Evolutionary conservation across 2,888 invertebrate species (phyloP), one percentile per base, ranked within the genome.

Genomic region (Chrysopilus asiliformis): DNA sequence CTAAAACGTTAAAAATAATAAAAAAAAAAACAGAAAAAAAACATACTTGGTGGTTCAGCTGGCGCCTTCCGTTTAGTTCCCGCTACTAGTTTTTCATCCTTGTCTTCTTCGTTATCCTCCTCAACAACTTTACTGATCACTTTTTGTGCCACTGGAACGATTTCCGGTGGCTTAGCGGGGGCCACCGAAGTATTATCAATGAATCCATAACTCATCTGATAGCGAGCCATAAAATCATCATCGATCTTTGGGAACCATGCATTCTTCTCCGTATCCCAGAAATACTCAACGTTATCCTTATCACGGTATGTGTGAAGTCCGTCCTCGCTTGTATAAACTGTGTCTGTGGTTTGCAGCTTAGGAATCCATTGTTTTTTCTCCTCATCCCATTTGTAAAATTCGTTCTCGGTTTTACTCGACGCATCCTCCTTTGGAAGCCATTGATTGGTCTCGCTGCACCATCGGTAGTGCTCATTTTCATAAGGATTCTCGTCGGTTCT

Each of bases 211-310:
- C 72, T 89, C 76, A 95, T 82, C 65, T 97, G 94, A 67, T 98
- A 98, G 38, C 73, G 72, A 1, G 95, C 97, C 67, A 97, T 74
- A 55, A 97, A 97, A 50, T 97, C 90, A 52, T 93, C 93, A 66
- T 94, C 90, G 43, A 97, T 76, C 72, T 89, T 90, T 1, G 95
- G 95, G 64, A 95, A 84, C 94, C 95, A 98, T 4, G 93, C 94
- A 53, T 76, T 81, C 58, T 85, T 93, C 25, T 76, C 75, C 16
- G 69, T 70, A 64, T 97, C 93, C 90, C 91, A 97, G 54, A 94
- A 83, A 59, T 76, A 91, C 43, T 80, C 79, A 0, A 80, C 79
- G 2, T 93, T 94, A 69, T 97, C 95, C 34, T 69, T 62, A 55
- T 89, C 89, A 5, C 79, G 82, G 50, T 85, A 87, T 8, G 77